Evolutionary conservation across 92 coral and sea anemone genomes (phyloP), one percentile per base, ranked within the genome.

Genomic region (Parazoanthus darwini): DNA sequence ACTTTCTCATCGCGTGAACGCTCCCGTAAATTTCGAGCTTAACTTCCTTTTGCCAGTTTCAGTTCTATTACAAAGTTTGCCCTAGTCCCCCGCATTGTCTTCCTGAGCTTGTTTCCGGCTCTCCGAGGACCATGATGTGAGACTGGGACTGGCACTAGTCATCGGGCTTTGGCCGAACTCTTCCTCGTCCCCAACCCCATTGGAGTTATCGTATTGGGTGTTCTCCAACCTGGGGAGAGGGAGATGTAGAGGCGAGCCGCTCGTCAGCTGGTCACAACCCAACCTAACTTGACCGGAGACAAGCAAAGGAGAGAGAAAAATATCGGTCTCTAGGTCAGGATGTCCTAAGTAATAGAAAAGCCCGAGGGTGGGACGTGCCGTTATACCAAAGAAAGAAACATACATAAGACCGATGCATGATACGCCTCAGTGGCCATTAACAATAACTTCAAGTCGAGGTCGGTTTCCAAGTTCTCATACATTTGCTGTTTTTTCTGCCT

Each of bases 161-260:
- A 84, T 84, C 48, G 87, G 87, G 63, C 87, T 84, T 72, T 84
- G 87, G 38, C 87, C 87, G 29, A 84, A 84, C 87, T 84, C 87
- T 33, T 84, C 87, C 1, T 84, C 87, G 35, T 84, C 87, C 29
- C 87, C 87, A 72, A 84, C 87, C 87, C 87, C 87, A 72, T 84
- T 84, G 35, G 87, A 71, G 79, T 79, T 79, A 23, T 84, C 87
- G 20, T 84, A 84, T 48, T 84, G 87, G 3, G 87, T 74, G 54
- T 84, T 84, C 87, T 84, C 87, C 87, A 84, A 84, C 87, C 87
- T 84, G 78, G 87, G 87, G 87, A 84, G 87, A 84, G 87, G 87
- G 79, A 84, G 87, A 84, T 84, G 87, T 29, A 84, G 87, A 68
- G 87, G 87, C 87, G 87, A 84, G 79, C 87, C 78, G 46, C 87